Base-by-base conservation (phyloP, 1,140 invertebrate genomes). In the Gerris buenoi region DNA sequence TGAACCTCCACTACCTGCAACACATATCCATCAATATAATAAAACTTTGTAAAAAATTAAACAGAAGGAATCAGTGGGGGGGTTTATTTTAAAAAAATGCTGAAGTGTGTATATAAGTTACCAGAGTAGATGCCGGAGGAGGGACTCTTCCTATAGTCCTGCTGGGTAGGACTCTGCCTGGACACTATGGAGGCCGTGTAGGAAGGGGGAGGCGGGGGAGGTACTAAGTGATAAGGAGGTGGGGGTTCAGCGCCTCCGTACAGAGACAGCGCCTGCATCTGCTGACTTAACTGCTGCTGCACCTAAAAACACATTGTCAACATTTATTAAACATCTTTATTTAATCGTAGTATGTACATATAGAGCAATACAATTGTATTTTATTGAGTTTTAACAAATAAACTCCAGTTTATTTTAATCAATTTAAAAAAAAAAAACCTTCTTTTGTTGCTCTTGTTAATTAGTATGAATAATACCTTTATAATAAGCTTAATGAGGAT, bases 101-200 rank as follows among this genome's bases (percentile, higher is more conserved):
- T n/a, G 33, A 46, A 46, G 18, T 46, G 18, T 46, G 5, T 46
- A 5, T 10, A 46, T 46, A 10, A 46, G 5, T 46, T 46, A 46
- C 33, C 33, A 2, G 88, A 90, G 73, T 90, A 90, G 46, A 90
- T 88, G 1, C 88, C 86, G 5, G 87, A 88, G 0, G 88, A 88
- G 0, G 87, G 87, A 70, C 85, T 87, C 74, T 88, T 88, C 13
- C 86, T 80, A 74, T 88, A 88, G 71, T 88, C 86, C 72, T 88
- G 87, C 65, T 83, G 82, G 1, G 90, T 92, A 1, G 90, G 90
- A 73, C 89, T 91, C 71, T 93, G 90, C 2, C 90, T 82, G 74
- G 87, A 92, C 73, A 90, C 89, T 79, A 91, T 88, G 1, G 89
- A 91, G 2, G 85, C 86, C 1, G 87, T 88, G 74, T 93, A 93